phyloP scores from a whole-genome alignment of 2,113 vertebrate species.

The Machaerirhynchus nigripectus region DNA sequence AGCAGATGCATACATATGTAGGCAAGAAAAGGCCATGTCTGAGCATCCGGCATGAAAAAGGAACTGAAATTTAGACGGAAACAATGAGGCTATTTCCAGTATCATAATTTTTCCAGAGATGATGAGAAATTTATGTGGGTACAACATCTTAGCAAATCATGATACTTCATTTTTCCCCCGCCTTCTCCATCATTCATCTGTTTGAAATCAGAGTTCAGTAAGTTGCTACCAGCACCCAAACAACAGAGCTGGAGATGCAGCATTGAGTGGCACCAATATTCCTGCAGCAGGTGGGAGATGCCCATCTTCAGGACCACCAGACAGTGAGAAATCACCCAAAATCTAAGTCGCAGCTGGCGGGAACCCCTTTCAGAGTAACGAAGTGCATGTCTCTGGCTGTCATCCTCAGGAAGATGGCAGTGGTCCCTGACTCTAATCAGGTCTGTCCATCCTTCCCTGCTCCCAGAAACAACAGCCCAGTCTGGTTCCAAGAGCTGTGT shows the following conservation, averaged over 20 bases:
- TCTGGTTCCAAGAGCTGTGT: neutral
- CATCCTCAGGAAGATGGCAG: neutral
- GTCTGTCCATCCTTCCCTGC: neutral
- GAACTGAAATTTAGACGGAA: neutral
- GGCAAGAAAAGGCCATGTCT: neutral
- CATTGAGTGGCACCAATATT: neutral
- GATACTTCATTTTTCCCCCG: neutral
- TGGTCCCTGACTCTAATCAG: neutral
- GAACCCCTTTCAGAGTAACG: neutral
- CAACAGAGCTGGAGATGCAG: neutral
- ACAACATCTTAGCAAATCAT: neutral
- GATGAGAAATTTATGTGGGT: neutral
- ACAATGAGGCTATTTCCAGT: neutral
- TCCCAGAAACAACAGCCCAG: neutral
- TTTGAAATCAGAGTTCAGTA: neutral
- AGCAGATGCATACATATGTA: neutral
- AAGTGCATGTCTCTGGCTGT: neutral
- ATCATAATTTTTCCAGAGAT: neutral
- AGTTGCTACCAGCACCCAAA: neutral
- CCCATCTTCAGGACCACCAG: neutral
- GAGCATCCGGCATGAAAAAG: neutral
- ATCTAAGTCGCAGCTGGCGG: neutral
- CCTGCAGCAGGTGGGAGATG: neutral
- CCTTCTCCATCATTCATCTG: neutral
- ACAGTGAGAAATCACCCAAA: neutral